Evolutionary conservation across 1,140 invertebrate species (phyloP).

Genomic region (Cephus cinctus): DNA sequence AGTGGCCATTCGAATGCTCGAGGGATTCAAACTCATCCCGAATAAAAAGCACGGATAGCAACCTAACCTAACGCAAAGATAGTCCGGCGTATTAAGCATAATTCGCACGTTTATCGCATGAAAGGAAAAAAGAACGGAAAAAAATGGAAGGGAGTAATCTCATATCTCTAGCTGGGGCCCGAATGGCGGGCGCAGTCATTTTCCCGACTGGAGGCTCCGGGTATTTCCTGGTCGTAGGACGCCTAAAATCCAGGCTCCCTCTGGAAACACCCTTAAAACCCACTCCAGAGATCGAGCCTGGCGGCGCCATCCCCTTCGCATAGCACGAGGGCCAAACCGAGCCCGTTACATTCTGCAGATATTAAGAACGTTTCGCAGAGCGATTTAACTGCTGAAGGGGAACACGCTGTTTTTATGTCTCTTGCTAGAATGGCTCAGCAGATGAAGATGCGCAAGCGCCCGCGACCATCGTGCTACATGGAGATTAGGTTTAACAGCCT

Average conservation of each 20-base stretch:
- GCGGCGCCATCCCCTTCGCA: background rate
- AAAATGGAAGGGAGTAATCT: slow-evolving; percentile 4
- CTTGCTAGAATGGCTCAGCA: slow-evolving; percentile 34
- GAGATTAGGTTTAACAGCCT: slow-evolving; percentile 49
- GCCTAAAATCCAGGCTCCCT: background rate
- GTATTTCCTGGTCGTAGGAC: no score
- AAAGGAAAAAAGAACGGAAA: slow-evolving; percentile 11
- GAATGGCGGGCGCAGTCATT: background rate
- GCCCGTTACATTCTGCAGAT: slow-evolving; percentile 31
- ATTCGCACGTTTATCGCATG: slow-evolving; percentile 41
- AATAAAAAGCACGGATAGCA: no score
- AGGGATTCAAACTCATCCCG: no score
- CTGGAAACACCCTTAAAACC: background rate
- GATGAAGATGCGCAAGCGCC: slow-evolving; percentile 18
- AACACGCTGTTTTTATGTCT: no score
- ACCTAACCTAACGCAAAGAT: no score
- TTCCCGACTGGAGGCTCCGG: no score
- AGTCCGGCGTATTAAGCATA: slow-evolving; percentile 31
- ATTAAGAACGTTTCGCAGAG: slow-evolving; percentile 41
- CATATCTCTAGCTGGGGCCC: background rate
- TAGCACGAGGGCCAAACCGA: slow-evolving; percentile 5
- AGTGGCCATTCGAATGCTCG: no score
- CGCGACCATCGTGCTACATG: slow-evolving; percentile 23
- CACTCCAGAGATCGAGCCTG: no score
- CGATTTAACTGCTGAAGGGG: slow-evolving; percentile 30